These are phyloP conservation scores for Ashinkailepas kermadecensis DNA, from an alignment of 2,888 invertebrate genomes.

Conservation along the genomic window DNA sequence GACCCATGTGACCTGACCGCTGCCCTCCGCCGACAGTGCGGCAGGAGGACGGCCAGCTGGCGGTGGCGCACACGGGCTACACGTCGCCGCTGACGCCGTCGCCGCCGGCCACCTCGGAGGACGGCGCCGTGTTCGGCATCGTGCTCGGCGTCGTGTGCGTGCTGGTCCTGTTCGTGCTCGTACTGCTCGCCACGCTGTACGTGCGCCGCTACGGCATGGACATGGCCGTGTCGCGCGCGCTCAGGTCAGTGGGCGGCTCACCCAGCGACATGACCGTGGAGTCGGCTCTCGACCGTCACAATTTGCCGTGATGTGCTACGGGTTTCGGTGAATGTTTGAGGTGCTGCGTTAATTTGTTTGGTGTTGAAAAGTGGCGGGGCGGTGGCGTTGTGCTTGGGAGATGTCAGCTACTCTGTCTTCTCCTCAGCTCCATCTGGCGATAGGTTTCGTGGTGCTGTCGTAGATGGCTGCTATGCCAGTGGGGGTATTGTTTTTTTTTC, in stretches of 20 bases:
- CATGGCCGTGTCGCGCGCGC: conserved; percentile 42
- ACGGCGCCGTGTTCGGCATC: conserved; percentile 35
- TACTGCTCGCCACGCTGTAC: conserved; percentile 55
- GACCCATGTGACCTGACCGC: too few relatives aligned
- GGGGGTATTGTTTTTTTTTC: too few relatives aligned
- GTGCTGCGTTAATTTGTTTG: too few relatives aligned
- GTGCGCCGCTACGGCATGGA: conserved; percentile 57
- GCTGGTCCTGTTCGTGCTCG: conserved; percentile 53
- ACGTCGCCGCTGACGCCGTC: not conserved
- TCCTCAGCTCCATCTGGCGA: too few relatives aligned
- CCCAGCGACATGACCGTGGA: not conserved
- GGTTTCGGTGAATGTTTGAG: too few relatives aligned
- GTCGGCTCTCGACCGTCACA: too few relatives aligned
- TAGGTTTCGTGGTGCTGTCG: too few relatives aligned
- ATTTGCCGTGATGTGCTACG: too few relatives aligned
- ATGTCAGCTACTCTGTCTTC: too few relatives aligned
- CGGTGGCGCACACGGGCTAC: conserved; percentile 5
- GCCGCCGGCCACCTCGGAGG: not conserved
- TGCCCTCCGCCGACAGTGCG: not conserved
- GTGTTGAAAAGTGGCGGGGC: too few relatives aligned
- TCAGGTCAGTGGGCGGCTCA: not conserved
- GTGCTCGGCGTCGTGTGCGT: conserved; percentile 59
- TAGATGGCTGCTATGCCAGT: too few relatives aligned
- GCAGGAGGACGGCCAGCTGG: not conserved
- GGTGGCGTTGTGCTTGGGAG: too few relatives aligned